Evolutionary conservation across 2,797 vertebrate species (phyloP).

Genomic region (Holocentrus rufus): DNA sequence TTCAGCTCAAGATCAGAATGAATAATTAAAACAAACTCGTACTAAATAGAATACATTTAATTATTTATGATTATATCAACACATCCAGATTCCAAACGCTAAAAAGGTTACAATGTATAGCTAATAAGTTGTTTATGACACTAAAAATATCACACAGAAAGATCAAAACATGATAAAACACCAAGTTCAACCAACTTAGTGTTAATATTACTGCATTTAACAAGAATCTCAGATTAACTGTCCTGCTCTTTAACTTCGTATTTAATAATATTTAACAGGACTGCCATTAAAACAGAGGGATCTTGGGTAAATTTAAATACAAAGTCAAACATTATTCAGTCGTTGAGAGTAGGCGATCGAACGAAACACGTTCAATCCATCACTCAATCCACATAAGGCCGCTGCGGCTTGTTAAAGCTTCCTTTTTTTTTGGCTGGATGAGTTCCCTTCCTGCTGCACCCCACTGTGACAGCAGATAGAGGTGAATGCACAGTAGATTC

Average conservation of each 20-base stretch:
- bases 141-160: conserved; percentile 20
- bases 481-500: neutral
- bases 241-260: neutral
- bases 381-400: neutral
- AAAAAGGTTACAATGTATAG: conserved; percentile 33
- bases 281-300: neutral
- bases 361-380: neutral
- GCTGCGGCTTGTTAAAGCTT: neutral
- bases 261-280: neutral
- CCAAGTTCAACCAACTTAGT: neutral
- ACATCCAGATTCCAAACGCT: conserved; percentile 22
- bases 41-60: conserved; percentile 54
- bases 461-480: neutral
- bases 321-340: conserved; percentile 37
- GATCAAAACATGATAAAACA: conserved; percentile 4
- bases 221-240: neutral
- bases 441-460: neutral
- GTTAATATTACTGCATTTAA: neutral
- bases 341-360: neutral
- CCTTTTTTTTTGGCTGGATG: neutral
- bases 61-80: conserved; percentile 51
- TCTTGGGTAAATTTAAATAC: neutral
- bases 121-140: conserved; percentile 37
- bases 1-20: neutral
- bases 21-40: conserved; percentile 2